Base-by-base conservation (phyloP, 1,140 invertebrate species). In the Ridgeia piscesae region DNA sequence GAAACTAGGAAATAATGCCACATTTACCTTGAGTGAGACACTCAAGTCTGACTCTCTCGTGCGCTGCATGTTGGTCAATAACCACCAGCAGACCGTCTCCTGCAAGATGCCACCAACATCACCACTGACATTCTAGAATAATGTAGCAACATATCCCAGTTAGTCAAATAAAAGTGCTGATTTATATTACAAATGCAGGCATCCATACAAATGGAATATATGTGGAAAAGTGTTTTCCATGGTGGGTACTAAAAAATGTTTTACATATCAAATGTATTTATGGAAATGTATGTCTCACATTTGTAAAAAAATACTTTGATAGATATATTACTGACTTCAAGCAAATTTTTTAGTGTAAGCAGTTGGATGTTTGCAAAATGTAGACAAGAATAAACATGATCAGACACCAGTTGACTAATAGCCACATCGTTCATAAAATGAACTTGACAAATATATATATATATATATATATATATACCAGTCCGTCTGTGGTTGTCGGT, bases 31-130 rank as follows among this genome's bases (percentile, higher is more conserved):
- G 90, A 31, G 93, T 94, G 33, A 97, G 94, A 91, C 95, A 95
- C 94, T 98, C 97, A 14, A 98, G 95, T 92, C 97, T 95, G 91
- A 98, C 96, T 95, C 97, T 95, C 95, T 98, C 97, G 95, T 98
- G 97, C 34, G 97, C 97, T 91, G 97, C 97, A 96, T 98, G 97
- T 95, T 98, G 97, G 95, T 98, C 97, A 94, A 98, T 97, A 42
- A 97, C 94, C 6, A 97, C 96, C 33, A 98, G 93, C 91, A 96
- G 95, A 92, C 96, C 91, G 31, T 58, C 58, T 92, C 33, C 34
- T 90, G 89, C 33, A 90, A 42, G 34, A 34, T 90, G 35, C 17
- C 89, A 90, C 33, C 33, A 90, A 77, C 58, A 77, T 4, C 27
- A 77, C 17, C 27, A 42, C 27, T 17, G 58, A 77, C 58, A 77